Conservation (phyloP, 2,113 vertebrate species). For the Peromyscus maniculatus region DNA sequence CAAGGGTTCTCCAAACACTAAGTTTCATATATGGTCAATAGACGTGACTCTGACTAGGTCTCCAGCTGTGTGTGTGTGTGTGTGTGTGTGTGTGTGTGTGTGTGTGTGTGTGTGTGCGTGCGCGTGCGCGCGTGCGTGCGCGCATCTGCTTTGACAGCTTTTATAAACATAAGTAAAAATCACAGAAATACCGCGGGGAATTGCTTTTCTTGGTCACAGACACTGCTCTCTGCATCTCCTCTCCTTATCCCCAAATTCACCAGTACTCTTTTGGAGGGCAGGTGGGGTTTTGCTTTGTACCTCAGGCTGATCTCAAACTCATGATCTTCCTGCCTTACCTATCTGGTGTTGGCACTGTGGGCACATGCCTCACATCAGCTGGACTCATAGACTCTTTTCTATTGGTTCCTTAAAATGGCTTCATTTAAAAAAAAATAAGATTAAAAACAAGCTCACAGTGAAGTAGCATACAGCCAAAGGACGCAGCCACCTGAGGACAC, state of each 20-base stretch:
- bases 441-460: background rate
- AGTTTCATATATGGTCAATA: background rate
- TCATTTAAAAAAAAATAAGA: background rate
- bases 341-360: background rate
- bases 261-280: background rate
- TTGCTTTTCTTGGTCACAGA: background rate
- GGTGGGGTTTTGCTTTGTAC: background rate
- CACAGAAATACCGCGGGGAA: background rate
- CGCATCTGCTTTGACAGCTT: background rate
- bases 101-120: background rate
- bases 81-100: background rate
- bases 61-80: conserved; percentile 2
- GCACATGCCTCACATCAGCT: background rate
- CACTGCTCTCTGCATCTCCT: background rate
- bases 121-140: background rate
- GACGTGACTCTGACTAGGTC: background rate
- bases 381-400: background rate
- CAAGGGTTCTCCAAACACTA: background rate
- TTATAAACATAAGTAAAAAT: background rate
- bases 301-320: background rate
- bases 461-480: background rate
- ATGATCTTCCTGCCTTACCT: background rate
- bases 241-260: background rate
- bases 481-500: background rate
- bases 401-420: background rate